Base-by-base conservation (phyloP, 1,140 invertebrate species). In the Rhopalosiphum maidis region DNA sequence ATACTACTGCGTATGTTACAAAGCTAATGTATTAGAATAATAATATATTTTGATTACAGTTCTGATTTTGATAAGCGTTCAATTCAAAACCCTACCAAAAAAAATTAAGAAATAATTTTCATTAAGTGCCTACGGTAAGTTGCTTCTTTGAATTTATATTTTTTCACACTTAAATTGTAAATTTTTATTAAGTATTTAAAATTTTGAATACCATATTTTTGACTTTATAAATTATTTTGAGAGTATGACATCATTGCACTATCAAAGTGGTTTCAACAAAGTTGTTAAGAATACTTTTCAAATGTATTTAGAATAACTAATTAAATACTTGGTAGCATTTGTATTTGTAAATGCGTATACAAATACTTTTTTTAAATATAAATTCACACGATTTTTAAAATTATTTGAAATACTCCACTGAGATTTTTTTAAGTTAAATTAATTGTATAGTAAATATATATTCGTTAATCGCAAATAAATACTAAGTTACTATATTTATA, bases 51-150 rank as follows among this genome's bases (percentile, higher is more conserved):
- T 51, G 51, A 48, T 48, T 87, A 87, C 11, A 43, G 30, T 35
- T 77, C 15, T 91, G 18, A n/a, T 91, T 91, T 77, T 68, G 55
- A 68, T 68, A 91, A n/a, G 60, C 90, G 15, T 91, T 93, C 88
- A 55, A 92, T 85, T 55, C 77, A 91, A 91, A 91, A 91, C 60
- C 90, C 90, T 46, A n/a, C 43, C 7, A 55, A 30, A 54, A 85
- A 30, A 22, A 7, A 85, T 7, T 41, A 41, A 35, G 4, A 82
- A 30, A n/a, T 68, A n/a, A 23, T 60, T 60, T n/a, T 68, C 4
- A 25, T 30, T 68, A n/a, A 9, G 55, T 60, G 9, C 23, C 25
- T 60, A 60, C 55, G 11, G 25, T 11, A 60, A 60, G 8, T 60
- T 30, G 9, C 30, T 60, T 60, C 9, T 30, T 60, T 60, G 25